A percentile compares a stretch with the other conserved stretches of the same genome.
Evolutionary conservation across 2,797 vertebrate genomes (phyloP).

Genomic region (Champsocephalus gunnari): DNA sequence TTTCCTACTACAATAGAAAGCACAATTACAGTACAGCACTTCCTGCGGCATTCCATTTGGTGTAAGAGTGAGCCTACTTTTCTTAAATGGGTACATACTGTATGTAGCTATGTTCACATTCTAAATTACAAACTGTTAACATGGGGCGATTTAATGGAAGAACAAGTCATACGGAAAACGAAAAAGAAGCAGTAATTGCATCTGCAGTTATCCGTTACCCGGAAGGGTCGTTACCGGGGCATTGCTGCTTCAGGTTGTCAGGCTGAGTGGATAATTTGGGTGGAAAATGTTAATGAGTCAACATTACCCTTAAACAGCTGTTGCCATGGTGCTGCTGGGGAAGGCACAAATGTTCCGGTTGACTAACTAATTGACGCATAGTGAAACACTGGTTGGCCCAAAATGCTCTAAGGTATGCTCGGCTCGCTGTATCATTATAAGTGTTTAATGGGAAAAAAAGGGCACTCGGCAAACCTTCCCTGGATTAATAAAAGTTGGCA

Average conservation of each 20-base stretch:
- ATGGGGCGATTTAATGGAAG: slow-evolving; percentile 6
- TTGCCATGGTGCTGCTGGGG: slow-evolving; percentile 24
- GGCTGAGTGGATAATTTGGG: slow-evolving; percentile 24
- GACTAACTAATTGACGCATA: slow-evolving; percentile 28
- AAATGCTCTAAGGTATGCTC: slow-evolving; percentile 17
- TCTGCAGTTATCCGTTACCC: slow-evolving; percentile 5
- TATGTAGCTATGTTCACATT: neutral
- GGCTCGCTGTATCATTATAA: slow-evolving; percentile 15
- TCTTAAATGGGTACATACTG: neutral
- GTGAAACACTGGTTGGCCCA: neutral
- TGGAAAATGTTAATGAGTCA: slow-evolving; percentile 38
- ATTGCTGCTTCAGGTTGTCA: slow-evolving; percentile 46
- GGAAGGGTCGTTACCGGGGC: slow-evolving; percentile 18
- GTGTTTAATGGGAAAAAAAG: slow-evolving; percentile 22
- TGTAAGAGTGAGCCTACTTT: neutral
- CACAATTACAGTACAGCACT: neutral
- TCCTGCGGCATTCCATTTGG: neutral
- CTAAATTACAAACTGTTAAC: slow-evolving; percentile 6
- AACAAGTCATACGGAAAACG: neutral
- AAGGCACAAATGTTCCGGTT: slow-evolving; percentile 33
- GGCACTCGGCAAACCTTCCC: slow-evolving; percentile 27
- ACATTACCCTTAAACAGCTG: slow-evolving; percentile 39
- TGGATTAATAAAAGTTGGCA: slow-evolving; percentile 31
- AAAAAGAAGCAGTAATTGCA: slow-evolving; percentile 26
- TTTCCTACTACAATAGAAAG: neutral